Conservation (phyloP, 2,888 invertebrate genomes). For the Apodemia duryi region DNA sequence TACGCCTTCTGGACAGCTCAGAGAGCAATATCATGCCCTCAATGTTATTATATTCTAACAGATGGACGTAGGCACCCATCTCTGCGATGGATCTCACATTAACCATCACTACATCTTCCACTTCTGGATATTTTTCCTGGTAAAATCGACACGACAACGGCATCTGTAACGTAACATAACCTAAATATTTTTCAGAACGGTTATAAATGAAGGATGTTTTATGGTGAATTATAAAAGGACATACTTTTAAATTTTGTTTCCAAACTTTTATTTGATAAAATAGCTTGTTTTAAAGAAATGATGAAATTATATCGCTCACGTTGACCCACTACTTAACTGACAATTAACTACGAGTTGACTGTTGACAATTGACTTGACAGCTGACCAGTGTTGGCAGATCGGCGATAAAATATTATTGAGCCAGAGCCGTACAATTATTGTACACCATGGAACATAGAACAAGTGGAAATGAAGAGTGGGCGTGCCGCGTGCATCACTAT, state of each 20-base stretch:
- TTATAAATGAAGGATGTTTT: background rate
- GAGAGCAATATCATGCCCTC: slow-evolving; percentile 99
- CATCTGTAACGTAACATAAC: slow-evolving; percentile 80
- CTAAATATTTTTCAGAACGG: slow-evolving; percentile 39
- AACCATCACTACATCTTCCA: slow-evolving; percentile 99
- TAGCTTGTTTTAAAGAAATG: background rate
- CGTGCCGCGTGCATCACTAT: too few relatives aligned
- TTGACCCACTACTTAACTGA: slow-evolving; percentile 4
- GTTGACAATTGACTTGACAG: background rate
- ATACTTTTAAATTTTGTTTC: slow-evolving; percentile 1
- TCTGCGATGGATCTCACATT: slow-evolving; percentile 98
- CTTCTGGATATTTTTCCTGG: slow-evolving; percentile 97
- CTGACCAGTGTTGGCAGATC: background rate
- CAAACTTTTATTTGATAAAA: background rate
- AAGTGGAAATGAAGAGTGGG: too few relatives aligned
- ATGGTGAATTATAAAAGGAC: background rate
- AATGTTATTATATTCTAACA: slow-evolving; percentile 98
- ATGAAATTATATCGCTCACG: slow-evolving; percentile 11
- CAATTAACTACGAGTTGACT: background rate
- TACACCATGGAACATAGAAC: too few relatives aligned
- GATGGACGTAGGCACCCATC: slow-evolving; percentile 99
- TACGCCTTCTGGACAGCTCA: slow-evolving; percentile 98
- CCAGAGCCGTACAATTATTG: too few relatives aligned
- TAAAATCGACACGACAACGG: slow-evolving; percentile 98
- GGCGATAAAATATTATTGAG: too few relatives aligned